phyloP scores from a whole-genome alignment of 2,888 invertebrate genomes.

The Netelia melanura region DNA sequence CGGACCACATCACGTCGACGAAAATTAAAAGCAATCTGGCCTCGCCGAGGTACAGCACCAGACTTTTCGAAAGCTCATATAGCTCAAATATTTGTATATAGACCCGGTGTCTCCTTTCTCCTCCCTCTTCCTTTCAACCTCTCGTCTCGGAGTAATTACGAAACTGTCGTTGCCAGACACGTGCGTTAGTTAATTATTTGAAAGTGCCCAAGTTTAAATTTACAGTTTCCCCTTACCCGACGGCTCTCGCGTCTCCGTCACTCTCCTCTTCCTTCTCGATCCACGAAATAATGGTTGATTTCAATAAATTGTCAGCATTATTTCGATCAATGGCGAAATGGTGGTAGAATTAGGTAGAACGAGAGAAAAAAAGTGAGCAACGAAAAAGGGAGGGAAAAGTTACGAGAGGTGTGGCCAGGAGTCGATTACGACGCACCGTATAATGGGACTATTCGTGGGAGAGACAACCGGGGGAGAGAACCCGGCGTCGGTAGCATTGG shows the following conservation, averaged over 20 bases:
- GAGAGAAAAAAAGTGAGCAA: neutral
- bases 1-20: constrained; percentile 24
- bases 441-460: constrained; percentile 15
- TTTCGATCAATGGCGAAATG: too few species aligned
- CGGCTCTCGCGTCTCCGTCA: neutral
- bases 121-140: neutral
- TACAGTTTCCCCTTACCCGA: constrained; percentile 19
- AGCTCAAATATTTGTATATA: constrained; percentile 35
- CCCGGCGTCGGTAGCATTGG: constrained; percentile 34
- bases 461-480: constrained; percentile 9
- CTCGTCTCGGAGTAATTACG: constrained; percentile 43
- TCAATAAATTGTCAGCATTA: neutral
- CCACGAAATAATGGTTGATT: neutral
- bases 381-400: neutral
- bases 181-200: constrained; percentile 55
- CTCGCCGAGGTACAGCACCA: constrained; percentile 6
- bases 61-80: constrained; percentile 15
- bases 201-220: constrained; percentile 50
- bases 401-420: neutral
- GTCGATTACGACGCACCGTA: neutral
- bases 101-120: neutral
- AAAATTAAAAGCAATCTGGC: constrained; percentile 52
- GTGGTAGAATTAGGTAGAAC: neutral
- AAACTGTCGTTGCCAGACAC: constrained; percentile 54
- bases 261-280: neutral